phyloP scores from a whole-genome alignment of 2,113 vertebrate species.

The Andinoacara biseriatus region DNA sequence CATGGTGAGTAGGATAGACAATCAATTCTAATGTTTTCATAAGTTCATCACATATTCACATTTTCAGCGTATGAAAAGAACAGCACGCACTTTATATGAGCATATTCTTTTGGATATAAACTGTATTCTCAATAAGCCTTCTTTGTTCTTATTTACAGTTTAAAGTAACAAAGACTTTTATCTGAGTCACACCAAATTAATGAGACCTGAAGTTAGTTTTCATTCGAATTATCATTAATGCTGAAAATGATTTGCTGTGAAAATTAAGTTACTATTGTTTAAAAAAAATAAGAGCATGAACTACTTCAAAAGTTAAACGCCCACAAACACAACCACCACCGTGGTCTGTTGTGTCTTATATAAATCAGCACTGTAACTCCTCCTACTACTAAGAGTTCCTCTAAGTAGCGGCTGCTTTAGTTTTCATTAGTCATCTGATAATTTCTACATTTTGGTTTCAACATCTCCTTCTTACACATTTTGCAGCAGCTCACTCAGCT shows the following conservation, averaged over 20 bases:
- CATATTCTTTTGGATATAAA: too few species aligned
- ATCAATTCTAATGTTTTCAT: neutral
- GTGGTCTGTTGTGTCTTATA: neutral
- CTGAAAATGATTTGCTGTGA: neutral
- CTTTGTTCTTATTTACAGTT: neutral
- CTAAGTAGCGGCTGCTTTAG: neutral
- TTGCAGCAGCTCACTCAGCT: neutral
- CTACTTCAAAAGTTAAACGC: neutral
- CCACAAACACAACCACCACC: neutral
- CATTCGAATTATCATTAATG: neutral
- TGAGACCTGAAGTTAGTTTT: neutral
- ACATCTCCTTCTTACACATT: neutral
- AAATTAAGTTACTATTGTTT: neutral
- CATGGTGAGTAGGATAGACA: neutral
- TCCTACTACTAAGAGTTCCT: conserved; percentile 38
- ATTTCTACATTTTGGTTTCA: conserved; percentile 18
- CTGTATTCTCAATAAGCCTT: neutral
- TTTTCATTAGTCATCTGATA: neutral
- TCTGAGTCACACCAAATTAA: neutral
- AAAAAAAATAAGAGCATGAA: neutral
- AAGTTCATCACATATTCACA: neutral
- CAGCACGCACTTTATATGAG: too few species aligned
- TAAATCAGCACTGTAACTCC: neutral
- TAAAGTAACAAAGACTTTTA: neutral
- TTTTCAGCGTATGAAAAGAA: too few species aligned